Percentiles rank a stretch among this genome's conserved stretches.
Evolutionary conservation across 2,888 invertebrate genomes (phyloP).

Genomic region (Caenorhabditis doughertyi): DNA sequence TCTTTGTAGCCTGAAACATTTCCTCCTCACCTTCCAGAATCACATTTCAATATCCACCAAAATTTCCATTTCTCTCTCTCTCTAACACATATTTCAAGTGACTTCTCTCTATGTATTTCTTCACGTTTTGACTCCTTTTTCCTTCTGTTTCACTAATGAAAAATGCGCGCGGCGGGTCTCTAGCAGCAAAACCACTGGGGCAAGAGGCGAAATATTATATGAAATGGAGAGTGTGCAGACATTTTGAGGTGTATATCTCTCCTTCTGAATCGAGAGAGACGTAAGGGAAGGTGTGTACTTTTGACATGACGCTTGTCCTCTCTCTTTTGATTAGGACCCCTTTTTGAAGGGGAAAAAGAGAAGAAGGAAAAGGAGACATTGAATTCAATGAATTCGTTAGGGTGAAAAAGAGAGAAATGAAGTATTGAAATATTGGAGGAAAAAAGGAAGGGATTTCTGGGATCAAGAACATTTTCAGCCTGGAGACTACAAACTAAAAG

Average conservation of each 20-base stretch:
- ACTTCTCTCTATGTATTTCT: slow-evolving; percentile 6
- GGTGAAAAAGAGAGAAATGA: neutral
- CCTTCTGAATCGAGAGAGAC: slow-evolving; percentile 10
- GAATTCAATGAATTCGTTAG: slow-evolving; percentile 61
- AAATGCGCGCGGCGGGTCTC: slow-evolving; percentile 32
- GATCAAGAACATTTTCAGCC: neutral
- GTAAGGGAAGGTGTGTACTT: slow-evolving; percentile 54
- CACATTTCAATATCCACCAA: too few species aligned
- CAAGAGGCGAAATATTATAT: slow-evolving; percentile 4
- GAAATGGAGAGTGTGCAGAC: neutral
- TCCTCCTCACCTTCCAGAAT: too few species aligned
- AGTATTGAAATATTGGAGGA: neutral
- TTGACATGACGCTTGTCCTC: slow-evolving; percentile 24
- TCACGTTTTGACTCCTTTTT: neutral
- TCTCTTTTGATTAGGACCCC: slow-evolving; percentile 45
- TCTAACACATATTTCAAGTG: neutral
- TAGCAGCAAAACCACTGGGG: too few species aligned
- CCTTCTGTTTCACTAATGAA: slow-evolving; percentile 45
- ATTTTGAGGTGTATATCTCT: neutral
- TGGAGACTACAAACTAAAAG: neutral
- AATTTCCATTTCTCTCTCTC: neutral
- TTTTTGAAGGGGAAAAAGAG: slow-evolving; percentile 7
- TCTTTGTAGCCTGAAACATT: too few species aligned
- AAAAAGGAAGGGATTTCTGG: neutral
- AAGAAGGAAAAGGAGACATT: slow-evolving; percentile 16